Conservation (phyloP, 2,888 invertebrate species). For the Phasia obesa region DNA sequence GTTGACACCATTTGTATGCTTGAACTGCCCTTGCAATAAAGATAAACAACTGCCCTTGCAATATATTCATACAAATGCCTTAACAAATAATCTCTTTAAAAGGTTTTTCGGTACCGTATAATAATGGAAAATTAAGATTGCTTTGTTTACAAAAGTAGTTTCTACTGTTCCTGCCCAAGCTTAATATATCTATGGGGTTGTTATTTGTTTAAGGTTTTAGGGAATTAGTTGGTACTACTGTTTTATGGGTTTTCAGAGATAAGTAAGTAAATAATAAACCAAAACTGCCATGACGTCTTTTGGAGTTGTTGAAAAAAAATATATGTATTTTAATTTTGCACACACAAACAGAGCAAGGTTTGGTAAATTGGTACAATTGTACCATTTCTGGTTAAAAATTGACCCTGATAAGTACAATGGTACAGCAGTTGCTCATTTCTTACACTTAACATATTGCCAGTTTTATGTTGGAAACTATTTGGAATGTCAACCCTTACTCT, state of each 20-base stretch:
- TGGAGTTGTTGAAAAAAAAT: too few relatives aligned
- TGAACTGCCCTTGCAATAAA: too few relatives aligned
- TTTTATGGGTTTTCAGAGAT: not conserved
- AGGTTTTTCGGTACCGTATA: not conserved
- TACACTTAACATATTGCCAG: too few relatives aligned
- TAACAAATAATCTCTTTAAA: constrained; percentile 23
- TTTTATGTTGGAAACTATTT: too few relatives aligned
- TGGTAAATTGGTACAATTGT: too few relatives aligned
- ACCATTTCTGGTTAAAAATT: too few relatives aligned
- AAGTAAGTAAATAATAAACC: not conserved
- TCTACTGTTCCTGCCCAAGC: constrained; percentile 8
- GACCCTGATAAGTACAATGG: too few relatives aligned
- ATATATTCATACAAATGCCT: not conserved
- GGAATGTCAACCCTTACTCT: too few relatives aligned
- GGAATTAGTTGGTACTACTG: constrained; percentile 13
- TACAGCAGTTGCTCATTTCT: too few relatives aligned
- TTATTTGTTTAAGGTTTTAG: constrained; percentile 35
- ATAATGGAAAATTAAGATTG: not conserved
- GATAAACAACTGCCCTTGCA: constrained; percentile 5
- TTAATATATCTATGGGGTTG: constrained; percentile 4
- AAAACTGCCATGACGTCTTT: not conserved
- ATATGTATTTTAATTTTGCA: too few relatives aligned
- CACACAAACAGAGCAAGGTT: too few relatives aligned
- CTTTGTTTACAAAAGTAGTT: not conserved
- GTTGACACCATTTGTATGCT: not conserved